Conservation (phyloP, 2,888 invertebrate species). For the Hylaea fasciaria region DNA sequence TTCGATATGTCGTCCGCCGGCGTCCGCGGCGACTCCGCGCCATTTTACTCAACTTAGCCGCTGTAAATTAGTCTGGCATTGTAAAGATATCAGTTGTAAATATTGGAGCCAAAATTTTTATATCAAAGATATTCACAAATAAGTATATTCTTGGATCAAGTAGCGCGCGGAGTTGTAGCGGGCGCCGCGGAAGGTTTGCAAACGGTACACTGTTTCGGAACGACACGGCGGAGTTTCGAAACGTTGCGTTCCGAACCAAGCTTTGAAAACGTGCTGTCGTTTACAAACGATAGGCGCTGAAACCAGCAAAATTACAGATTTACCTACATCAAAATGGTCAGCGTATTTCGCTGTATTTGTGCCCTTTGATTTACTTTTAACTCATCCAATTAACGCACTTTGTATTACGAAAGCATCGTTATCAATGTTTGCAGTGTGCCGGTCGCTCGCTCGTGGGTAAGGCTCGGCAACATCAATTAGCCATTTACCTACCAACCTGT, state of each 20-base stretch:
- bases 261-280: constrained; percentile 9
- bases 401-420: constrained; percentile 1
- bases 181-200: constrained; percentile 45
- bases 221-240: constrained; percentile 4
- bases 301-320: background rate
- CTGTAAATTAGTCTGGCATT: constrained; percentile 79
- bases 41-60: constrained; percentile 68
- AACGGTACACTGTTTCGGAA: constrained; percentile 32
- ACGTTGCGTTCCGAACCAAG: constrained; percentile 9
- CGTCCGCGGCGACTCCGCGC: constrained; percentile 53
- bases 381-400: background rate
- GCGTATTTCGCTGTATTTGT: too few relatives aligned
- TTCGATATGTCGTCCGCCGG: constrained; percentile 50
- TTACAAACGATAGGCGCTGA: background rate
- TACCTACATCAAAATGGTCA: background rate
- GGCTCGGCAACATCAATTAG: too few relatives aligned
- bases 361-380: background rate
- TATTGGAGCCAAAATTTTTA: constrained; percentile 83
- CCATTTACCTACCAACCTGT: too few relatives aligned
- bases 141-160: constrained; percentile 73
- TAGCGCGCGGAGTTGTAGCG: constrained; percentile 53
- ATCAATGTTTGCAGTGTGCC: background rate
- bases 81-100: constrained; percentile 82
- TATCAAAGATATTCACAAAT: constrained; percentile 80
- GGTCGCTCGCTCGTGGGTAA: constrained; percentile 1